Percentiles rank a stretch among this genome's conserved stretches.
Evolutionary conservation across 2,113 vertebrate genomes (phyloP).

Genomic region (Himantopus leucocephalus): DNA sequence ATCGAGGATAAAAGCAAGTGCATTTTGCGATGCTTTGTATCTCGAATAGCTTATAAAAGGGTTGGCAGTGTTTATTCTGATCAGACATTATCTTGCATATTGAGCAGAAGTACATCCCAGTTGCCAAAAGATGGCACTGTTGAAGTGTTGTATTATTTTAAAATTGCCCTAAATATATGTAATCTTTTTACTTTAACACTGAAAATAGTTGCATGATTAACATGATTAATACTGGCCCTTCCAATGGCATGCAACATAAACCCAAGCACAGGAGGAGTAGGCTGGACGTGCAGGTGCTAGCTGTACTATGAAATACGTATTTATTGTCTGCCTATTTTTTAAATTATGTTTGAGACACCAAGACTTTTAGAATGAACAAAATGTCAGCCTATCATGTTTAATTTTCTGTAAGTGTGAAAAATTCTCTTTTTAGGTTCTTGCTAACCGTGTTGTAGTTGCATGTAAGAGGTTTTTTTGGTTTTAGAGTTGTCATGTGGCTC

Average conservation of each 20-base stretch:
- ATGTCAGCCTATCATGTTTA: background rate
- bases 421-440: background rate
- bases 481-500: background rate
- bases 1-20: background rate
- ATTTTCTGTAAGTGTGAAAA: background rate
- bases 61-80: background rate
- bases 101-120: background rate
- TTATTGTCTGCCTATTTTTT: background rate
- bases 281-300: background rate
- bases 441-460: background rate
- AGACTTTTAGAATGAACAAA: background rate
- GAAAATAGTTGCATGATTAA: slow-evolving; percentile 56
- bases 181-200: slow-evolving; percentile 15
- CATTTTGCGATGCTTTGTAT: background rate
- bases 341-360: background rate
- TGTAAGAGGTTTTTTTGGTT: background rate
- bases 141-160: slow-evolving; percentile 47
- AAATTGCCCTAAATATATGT: background rate
- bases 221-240: slow-evolving; percentile 67
- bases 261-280: background rate
- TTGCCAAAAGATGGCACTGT: slow-evolving; percentile 78
- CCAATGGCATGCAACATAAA: slow-evolving; percentile 20
- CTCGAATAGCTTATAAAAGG: background rate
- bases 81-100: background rate
- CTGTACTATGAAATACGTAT: background rate